phyloP scores from a whole-genome alignment of 2,888 invertebrate species.

The Nowickia ferox region DNA sequence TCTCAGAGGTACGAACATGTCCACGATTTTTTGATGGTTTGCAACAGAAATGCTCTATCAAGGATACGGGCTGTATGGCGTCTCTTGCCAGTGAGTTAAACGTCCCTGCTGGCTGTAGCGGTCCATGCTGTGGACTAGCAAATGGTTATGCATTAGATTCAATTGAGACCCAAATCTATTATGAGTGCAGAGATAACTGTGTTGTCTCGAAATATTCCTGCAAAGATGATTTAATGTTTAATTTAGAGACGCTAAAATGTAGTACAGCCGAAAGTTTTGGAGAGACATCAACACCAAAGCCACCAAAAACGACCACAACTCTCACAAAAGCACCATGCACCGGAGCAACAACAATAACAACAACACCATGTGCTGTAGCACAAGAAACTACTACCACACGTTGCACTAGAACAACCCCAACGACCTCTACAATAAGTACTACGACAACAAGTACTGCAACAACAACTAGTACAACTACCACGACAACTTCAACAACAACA shows the following conservation, averaged over 20 bases:
- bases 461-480: constrained; percentile 11
- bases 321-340: constrained; percentile 44
- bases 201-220: constrained; percentile 55
- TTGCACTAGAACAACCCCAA: constrained; percentile 14
- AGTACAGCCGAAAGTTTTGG: constrained; percentile 58
- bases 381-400: constrained; percentile 29
- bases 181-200: constrained; percentile 66
- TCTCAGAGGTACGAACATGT: constrained; percentile 74
- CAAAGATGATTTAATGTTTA: constrained; percentile 62
- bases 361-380: constrained; percentile 23
- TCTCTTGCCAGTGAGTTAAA: constrained; percentile 13
- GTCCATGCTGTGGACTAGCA: constrained; percentile 66
- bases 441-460: neutral
- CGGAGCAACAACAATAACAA: constrained; percentile 53
- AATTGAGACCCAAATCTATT: constrained; percentile 66
- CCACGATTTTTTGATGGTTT: constrained; percentile 75
- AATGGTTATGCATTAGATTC: constrained; percentile 70
- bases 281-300: constrained; percentile 32
- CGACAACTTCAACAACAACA: constrained; percentile 12
- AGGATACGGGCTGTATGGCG: constrained; percentile 77
- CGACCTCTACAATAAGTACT: constrained; percentile 2
- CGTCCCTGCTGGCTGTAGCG: constrained; percentile 54
- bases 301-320: constrained; percentile 33
- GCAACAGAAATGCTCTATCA: constrained; percentile 75
- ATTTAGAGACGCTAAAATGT: constrained; percentile 69